Evolutionary conservation across 2,113 vertebrate genomes (phyloP).

Genomic region (Trichechus manatus): DNA sequence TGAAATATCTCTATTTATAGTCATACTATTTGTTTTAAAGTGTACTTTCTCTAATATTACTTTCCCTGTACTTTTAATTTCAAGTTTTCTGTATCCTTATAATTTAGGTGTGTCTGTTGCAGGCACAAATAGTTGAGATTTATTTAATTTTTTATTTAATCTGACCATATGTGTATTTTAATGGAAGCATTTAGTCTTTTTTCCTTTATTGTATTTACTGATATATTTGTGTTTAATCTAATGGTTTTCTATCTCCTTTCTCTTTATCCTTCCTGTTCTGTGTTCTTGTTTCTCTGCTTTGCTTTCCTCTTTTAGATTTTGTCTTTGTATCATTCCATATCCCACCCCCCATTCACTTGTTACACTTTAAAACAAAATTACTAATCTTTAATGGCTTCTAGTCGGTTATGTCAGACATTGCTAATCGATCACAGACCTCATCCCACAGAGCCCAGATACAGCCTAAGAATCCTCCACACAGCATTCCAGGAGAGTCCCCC

Average conservation of each 20-base stretch:
- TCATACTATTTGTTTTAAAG: background rate
- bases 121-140: background rate
- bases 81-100: background rate
- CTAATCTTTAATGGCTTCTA: background rate
- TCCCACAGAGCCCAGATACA: background rate
- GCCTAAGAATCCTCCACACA: background rate
- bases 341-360: background rate
- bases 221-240: background rate
- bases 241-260: background rate
- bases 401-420: background rate
- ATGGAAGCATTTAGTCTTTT: background rate
- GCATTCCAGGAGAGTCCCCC: background rate
- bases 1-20: background rate
- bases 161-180: background rate
- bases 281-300: background rate
- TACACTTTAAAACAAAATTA: background rate
- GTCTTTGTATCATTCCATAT: background rate
- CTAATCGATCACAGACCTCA: background rate
- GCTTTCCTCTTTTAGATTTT: background rate
- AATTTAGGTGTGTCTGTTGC: background rate
- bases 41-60: background rate
- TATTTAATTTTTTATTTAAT: slow-evolving; percentile 12
- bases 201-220: background rate
- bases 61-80: background rate
- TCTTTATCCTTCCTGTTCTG: background rate